phyloP scores from a whole-genome alignment of 2,888 invertebrate genomes.

The Amiota minor region DNA sequence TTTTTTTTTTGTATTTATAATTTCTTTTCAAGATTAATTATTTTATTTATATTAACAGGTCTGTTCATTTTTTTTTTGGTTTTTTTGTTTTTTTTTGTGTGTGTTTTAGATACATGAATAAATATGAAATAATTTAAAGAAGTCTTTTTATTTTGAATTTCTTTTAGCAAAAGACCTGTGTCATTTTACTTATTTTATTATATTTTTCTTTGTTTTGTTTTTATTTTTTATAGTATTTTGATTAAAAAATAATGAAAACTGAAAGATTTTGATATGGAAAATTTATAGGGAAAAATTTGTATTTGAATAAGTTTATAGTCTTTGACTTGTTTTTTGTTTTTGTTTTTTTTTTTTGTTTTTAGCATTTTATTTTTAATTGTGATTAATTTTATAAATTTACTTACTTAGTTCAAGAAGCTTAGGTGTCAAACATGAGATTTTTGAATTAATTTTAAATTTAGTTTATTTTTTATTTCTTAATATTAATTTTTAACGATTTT shows the following conservation, averaged over 20 bases:
- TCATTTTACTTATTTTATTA: neutral
- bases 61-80: no score
- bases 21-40: constrained; percentile 48
- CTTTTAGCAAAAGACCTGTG: constrained; percentile 2
- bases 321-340: neutral
- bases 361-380: neutral
- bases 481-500: no score
- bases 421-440: no score
- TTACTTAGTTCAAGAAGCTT: no score
- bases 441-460: no score
- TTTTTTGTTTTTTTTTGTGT: no score
- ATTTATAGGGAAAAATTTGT: neutral
- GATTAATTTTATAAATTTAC: neutral
- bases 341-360: neutral
- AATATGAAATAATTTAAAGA: no score
- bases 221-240: no score
- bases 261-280: constrained; percentile 13
- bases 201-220: neutral
- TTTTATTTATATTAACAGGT: constrained; percentile 29
- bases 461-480: no score
- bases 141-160: constrained; percentile 31
- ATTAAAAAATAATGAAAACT: neutral
- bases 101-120: no score
- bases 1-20: constrained; percentile 33
- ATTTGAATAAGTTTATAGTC: no score